Evolutionary conservation across 2,797 vertebrate species (phyloP), one percentile per base, ranked within the genome.

Genomic region (Sebastes trivittatus): DNA sequence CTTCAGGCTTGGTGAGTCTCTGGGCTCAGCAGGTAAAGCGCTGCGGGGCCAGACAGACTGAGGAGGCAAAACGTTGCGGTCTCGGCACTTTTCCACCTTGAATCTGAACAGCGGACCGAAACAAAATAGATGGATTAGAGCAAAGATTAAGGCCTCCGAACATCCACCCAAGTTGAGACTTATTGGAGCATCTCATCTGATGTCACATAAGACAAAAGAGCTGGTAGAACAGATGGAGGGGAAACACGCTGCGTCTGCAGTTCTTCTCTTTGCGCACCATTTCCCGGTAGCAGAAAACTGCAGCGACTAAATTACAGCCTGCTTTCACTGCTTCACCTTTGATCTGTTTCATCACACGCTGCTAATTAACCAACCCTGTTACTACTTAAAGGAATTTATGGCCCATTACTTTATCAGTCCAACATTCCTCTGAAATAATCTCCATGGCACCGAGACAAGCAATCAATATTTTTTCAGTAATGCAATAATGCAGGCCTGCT

Each of bases 21-120:
- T 83, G 87, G 56, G 85, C 95, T 87, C 94, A 94, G 95, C 95
- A 94, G 94, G 96, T 93, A 91, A 89, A 88, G 80, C 77, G 81
- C 90, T 91, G 74, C 90, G 87, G 87, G 88, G 88, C 85, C 84
- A 94, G 83, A 83, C 83, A 75, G 81, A 85, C 80, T 78, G 77
- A 82, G 71, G 83, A 69, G 79, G 85, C 73, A 89, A 86, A 89
- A 87, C 89, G 77, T 75, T 78, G 87, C 84, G 55, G 75, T 80
- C 87, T 91, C 89, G 84, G 90, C 91, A 91, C 77, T 94, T 95
- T 93, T 80, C 82, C 78, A 69, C 80, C 72, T 83, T 82, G 46
- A 88, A 78, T 88, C 23, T 75, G 78, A 87, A 78, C 85, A 71
- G 69, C 58, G 46, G 80, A 77, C 74, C 65, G 36, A 80, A 88